Percentiles rank a stretch among this genome's conserved stretches.
Conservation (phyloP, 2,888 invertebrate genomes). For the Sycophila texana region DNA sequence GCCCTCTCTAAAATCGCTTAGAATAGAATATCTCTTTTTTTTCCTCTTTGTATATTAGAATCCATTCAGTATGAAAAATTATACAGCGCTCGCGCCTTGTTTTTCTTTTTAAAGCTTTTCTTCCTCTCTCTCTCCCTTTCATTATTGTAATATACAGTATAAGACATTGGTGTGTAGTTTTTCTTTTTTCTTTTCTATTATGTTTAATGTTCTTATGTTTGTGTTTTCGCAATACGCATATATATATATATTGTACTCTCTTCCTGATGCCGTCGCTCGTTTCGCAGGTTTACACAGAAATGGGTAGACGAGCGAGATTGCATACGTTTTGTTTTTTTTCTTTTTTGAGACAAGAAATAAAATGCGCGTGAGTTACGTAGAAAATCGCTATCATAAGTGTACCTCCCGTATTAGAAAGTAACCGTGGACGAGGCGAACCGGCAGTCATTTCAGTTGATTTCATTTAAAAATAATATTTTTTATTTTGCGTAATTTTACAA, state of each 20-base stretch:
- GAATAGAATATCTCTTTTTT: conserved; percentile 47
- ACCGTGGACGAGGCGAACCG: conserved; percentile 40
- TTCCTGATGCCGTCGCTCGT: conserved; percentile 53
- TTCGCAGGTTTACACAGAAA: conserved; percentile 46
- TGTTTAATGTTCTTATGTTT: neutral
- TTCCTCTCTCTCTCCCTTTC: neutral
- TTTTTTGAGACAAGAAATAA: neutral
- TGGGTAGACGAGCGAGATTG: conserved; percentile 28
- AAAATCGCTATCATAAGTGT: conserved; percentile 35
- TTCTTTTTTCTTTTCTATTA: neutral
- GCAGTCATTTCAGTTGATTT: conserved; percentile 34
- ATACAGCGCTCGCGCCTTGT: conserved; percentile 56
- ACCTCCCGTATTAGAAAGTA: conserved; percentile 31
- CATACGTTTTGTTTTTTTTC: too few species aligned
- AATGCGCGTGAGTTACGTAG: conserved; percentile 16
- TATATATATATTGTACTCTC: conserved; percentile 49
- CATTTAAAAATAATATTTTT: conserved; percentile 47
- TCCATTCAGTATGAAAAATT: conserved; percentile 52
- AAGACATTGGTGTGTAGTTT: conserved; percentile 47
- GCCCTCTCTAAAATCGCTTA: conserved; percentile 32
- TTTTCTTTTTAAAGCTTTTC: neutral
- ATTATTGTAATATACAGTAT: conserved; percentile 36
- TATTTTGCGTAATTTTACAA: conserved; percentile 33
- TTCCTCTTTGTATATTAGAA: conserved; percentile 19
- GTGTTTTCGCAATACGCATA: conserved; percentile 25